A percentile compares a stretch with the other conserved stretches of the same genome.
Evolutionary conservation across 35 echinoderm and acorn worm genomes (phyloP).

Genomic region (Patiria miniata): DNA sequence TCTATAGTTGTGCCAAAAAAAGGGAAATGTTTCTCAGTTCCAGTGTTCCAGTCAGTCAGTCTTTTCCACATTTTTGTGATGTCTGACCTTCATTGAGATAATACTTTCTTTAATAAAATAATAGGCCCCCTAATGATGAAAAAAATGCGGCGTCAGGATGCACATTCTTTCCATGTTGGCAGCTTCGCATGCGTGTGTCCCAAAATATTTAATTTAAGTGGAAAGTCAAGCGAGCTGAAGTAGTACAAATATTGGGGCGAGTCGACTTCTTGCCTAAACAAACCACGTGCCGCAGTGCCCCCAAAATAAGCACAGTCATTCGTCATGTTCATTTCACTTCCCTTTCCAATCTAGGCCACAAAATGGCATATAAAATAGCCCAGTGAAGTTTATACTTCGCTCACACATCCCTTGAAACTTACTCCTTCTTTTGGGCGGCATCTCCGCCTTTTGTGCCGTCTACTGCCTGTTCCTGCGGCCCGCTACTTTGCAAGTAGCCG

Average conservation of each 20-base stretch:
- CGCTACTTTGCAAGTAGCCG: neutral
- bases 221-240: too few relatives aligned
- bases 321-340: neutral
- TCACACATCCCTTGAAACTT: neutral
- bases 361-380: neutral
- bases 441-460: conserved; percentile 53
- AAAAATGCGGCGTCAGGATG: too few relatives aligned
- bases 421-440: conserved; percentile 59
- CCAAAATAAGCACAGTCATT: neutral
- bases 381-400: neutral
- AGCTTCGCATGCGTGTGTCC: too few relatives aligned
- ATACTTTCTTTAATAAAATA: too few relatives aligned
- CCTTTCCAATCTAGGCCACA: neutral
- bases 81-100: too few relatives aligned
- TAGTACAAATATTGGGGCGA: neutral
- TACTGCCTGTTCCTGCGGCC: neutral
- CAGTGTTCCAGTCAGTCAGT: too few relatives aligned
- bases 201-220: too few relatives aligned
- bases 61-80: too few relatives aligned
- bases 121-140: too few relatives aligned
- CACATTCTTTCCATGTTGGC: too few relatives aligned
- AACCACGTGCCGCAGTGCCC: neutral
- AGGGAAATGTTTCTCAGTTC: too few relatives aligned
- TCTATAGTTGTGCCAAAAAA: too few relatives aligned
- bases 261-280: neutral